Percentiles rank a stretch among this genome's conserved stretches.
Evolutionary conservation across 2,888 invertebrate species (phyloP).

Genomic region (Deilephila elpenor): DNA sequence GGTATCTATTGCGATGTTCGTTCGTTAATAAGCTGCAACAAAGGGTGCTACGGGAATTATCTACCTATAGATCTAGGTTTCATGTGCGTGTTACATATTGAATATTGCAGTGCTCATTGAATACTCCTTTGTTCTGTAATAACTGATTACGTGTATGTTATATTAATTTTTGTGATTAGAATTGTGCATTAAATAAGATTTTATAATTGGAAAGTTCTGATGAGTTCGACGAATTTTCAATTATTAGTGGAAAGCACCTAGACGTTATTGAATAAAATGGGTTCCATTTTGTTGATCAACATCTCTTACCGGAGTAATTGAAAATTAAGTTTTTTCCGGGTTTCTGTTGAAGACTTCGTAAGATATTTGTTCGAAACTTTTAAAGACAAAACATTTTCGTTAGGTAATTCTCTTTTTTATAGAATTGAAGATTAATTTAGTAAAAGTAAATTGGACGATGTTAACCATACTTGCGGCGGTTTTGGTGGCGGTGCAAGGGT

Average conservation of each 20-base stretch:
- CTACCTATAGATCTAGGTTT: slow-evolving; percentile 17
- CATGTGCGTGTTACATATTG: slow-evolving; percentile 15
- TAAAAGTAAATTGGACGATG: not conserved
- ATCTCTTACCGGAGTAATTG: not conserved
- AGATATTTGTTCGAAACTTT: too few relatives aligned
- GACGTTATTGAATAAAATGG: not conserved
- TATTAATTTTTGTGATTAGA: not conserved
- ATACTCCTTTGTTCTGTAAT: not conserved
- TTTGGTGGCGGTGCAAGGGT: slow-evolving; percentile 2
- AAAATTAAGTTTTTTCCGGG: not conserved
- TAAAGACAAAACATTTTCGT: too few relatives aligned
- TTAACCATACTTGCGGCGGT: slow-evolving; percentile 2
- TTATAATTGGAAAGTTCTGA: not conserved
- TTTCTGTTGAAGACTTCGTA: not conserved
- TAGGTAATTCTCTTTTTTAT: not conserved
- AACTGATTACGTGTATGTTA: not conserved
- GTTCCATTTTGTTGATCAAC: not conserved
- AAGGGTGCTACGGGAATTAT: slow-evolving; percentile 33
- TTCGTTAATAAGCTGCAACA: slow-evolving; percentile 8
- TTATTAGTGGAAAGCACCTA: not conserved
- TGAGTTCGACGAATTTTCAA: slow-evolving; percentile 5
- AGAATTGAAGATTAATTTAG: not conserved
- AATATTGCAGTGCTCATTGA: slow-evolving; percentile 16
- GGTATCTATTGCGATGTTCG: not conserved
- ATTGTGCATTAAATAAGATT: too few relatives aligned